Conservation (phyloP, 2,113 vertebrate species). For the Calidris pygmaea region DNA sequence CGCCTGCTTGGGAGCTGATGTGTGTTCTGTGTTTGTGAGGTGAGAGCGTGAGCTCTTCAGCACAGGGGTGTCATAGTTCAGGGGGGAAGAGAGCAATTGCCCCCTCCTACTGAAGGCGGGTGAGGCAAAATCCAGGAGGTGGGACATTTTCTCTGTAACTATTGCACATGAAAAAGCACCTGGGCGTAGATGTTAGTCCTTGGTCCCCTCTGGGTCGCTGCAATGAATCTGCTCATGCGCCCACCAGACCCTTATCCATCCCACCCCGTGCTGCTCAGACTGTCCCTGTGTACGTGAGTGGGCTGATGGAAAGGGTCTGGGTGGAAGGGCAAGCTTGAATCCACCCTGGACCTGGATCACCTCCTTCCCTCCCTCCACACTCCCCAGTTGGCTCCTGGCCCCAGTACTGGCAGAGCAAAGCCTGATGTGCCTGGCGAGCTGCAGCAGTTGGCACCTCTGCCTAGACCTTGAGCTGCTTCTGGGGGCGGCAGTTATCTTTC, state of each 20-base stretch:
- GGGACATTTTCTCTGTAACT: not conserved
- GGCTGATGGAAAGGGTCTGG: not conserved
- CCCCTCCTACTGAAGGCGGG: not conserved
- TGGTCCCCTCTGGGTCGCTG: rapidly evolving
- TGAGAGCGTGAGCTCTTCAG: not conserved
- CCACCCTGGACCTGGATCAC: not conserved
- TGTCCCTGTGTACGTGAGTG: not conserved
- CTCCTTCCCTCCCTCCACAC: not conserved
- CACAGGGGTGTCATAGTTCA: not conserved
- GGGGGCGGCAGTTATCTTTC: rapidly evolving
- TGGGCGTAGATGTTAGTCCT: too few relatives aligned
- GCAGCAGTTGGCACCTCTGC: not conserved
- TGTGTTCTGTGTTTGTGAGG: not conserved
- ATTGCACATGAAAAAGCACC: not conserved
- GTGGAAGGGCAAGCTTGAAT: not conserved
- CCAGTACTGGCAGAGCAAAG: not conserved
- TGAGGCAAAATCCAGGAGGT: not conserved
- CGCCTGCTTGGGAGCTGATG: not conserved
- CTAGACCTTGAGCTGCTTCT: not conserved
- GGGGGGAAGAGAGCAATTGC: not conserved
- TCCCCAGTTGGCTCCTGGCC: not conserved
- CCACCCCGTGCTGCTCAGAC: not conserved
- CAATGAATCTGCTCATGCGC: rapidly evolving
- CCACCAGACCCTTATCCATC: not conserved
- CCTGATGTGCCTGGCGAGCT: not conserved